Percentiles rank a stretch among this genome's conserved stretches.
Evolutionary conservation across 2,888 invertebrate genomes (phyloP).

Genomic region (Pristionchus maxplancki): DNA sequence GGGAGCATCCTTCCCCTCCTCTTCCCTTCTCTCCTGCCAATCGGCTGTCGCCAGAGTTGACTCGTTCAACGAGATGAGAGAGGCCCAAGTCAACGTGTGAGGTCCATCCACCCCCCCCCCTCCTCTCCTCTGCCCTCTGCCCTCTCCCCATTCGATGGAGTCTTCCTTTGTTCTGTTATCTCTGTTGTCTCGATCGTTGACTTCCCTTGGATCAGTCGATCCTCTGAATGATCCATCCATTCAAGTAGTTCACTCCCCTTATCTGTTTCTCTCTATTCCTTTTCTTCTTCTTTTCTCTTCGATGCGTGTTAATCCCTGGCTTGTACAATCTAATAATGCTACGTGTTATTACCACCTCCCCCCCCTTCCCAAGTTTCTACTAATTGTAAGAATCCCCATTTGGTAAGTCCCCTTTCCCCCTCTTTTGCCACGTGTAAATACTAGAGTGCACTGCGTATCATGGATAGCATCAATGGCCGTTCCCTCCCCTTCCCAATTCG

Average conservation of each 20-base stretch:
- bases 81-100: slow-evolving; percentile 48
- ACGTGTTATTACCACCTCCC: slow-evolving; percentile 19
- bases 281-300: background rate
- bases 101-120: slow-evolving; percentile 1
- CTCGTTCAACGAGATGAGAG: slow-evolving; percentile 29
- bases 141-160: background rate
- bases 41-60: slow-evolving; percentile 33
- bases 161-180: slow-evolving; percentile 12
- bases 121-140: background rate
- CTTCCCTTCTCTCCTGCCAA: slow-evolving; percentile 44
- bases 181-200: background rate
- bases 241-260: slow-evolving; percentile 9
- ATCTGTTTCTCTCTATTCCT: slow-evolving; percentile 14
- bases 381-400: background rate
- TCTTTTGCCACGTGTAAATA: slow-evolving; percentile 3
- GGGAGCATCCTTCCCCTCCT: slow-evolving; percentile 29
- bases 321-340: slow-evolving; percentile 46
- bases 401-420: slow-evolving; percentile 6
- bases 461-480: slow-evolving; percentile 4
- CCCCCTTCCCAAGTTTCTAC: background rate
- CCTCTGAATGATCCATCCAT: background rate
- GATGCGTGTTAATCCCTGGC: slow-evolving; percentile 26
- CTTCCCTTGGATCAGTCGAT: background rate
- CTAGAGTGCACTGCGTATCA: slow-evolving; percentile 37
- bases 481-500: slow-evolving; percentile 15